Conservation (phyloP, 1,140 invertebrate species). For the Calliphora vicina region DNA sequence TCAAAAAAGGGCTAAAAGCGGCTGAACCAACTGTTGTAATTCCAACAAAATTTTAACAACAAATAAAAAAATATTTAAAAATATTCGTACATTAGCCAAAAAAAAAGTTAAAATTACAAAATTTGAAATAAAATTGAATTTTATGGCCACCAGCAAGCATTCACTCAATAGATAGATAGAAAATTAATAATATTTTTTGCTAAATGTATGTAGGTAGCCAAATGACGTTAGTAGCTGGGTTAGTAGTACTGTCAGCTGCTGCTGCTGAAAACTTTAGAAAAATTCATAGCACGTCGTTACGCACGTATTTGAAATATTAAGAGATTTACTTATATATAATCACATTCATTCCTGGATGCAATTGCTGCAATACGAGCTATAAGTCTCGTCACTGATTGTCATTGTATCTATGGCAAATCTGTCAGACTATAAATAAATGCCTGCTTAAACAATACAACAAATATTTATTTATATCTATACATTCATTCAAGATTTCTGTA, state of each 20-base stretch:
- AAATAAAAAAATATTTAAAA: background rate
- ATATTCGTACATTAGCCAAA: background rate
- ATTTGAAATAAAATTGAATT: too few relatives aligned
- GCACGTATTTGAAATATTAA: background rate
- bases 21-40: too few relatives aligned
- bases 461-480: too few relatives aligned
- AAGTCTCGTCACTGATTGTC: background rate
- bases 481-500: too few relatives aligned
- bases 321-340: background rate
- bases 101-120: too few relatives aligned
- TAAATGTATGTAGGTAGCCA: background rate
- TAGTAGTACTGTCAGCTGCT: background rate
- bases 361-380: background rate
- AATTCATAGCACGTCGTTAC: background rate
- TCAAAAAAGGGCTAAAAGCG: background rate
- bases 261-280: background rate
- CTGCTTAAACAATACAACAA: background rate
- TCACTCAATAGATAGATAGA: background rate
- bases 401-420: background rate
- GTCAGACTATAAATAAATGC: background rate
- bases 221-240: background rate
- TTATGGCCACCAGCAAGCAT: background rate
- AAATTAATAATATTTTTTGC: background rate
- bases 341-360: background rate
- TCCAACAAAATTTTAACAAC: too few relatives aligned